A percentile compares a stretch with the other conserved stretches of the same genome.
phyloP scores from a whole-genome alignment of 2,888 invertebrate species.

The Nebria salina region DNA sequence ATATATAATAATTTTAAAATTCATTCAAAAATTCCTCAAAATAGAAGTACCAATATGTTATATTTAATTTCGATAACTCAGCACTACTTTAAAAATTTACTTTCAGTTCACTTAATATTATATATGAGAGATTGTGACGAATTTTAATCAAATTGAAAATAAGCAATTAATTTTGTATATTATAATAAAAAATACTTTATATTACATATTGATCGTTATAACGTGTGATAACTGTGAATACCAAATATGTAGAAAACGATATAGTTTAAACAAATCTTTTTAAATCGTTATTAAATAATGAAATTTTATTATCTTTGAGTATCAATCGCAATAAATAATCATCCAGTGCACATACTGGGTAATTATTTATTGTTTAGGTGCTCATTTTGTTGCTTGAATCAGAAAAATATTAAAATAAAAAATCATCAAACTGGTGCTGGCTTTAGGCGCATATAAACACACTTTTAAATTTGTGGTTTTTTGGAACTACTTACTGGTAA shows the following conservation, averaged over 20 bases:
- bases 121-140: background rate
- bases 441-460: background rate
- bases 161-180: constrained; percentile 46
- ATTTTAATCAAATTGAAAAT: background rate
- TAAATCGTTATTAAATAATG: constrained; percentile 43
- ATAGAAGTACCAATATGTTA: no score
- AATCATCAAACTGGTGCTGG: constrained; percentile 10
- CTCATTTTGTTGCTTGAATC: constrained; percentile 45
- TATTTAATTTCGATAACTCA: no score
- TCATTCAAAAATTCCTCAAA: background rate
- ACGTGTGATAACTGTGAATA: constrained; percentile 47
- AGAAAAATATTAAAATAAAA: constrained; percentile 37
- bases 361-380: constrained; percentile 11
- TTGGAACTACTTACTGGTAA: no score
- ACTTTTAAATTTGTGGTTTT: background rate
- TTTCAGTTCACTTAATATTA: background rate
- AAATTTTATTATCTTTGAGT: constrained; percentile 41
- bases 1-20: background rate
- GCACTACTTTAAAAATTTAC: no score
- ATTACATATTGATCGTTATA: constrained; percentile 34
- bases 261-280: constrained; percentile 44
- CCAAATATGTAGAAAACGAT: constrained; percentile 36
- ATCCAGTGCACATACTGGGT: background rate
- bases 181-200: background rate
- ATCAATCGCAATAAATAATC: constrained; percentile 1